phyloP scores from a whole-genome alignment of 2,888 invertebrate species.

The Pelosia muscerda region DNA sequence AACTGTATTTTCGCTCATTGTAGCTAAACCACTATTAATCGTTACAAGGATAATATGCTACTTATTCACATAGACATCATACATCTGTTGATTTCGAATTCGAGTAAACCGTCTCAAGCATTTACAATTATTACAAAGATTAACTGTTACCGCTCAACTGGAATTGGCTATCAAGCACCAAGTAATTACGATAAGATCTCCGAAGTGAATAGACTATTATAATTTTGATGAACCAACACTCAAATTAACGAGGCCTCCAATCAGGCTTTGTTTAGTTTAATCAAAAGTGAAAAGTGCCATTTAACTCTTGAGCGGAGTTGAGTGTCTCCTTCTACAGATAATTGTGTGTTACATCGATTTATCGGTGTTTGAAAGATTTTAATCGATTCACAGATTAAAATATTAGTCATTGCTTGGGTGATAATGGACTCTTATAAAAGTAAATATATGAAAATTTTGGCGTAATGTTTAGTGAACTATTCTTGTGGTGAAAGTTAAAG shows the following conservation, averaged over 20 bases:
- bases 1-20: neutral
- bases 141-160: conserved; percentile 34
- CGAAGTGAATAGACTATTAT: conserved; percentile 59
- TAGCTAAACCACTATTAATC: neutral
- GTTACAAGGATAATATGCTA: neutral
- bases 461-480: neutral
- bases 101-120: conserved; percentile 24
- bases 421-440: neutral
- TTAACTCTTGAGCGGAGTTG: conserved; percentile 63
- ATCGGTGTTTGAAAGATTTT: conserved; percentile 12
- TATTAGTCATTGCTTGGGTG: neutral
- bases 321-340: conserved; percentile 9
- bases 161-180: conserved; percentile 43
- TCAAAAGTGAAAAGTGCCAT: conserved; percentile 73
- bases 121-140: conserved; percentile 46
- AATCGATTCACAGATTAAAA: neutral
- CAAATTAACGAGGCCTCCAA: conserved; percentile 68
- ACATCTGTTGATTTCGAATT: conserved; percentile 21
- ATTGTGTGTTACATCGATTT: conserved; percentile 18
- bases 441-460: neutral
- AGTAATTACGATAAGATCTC: conserved; percentile 50
- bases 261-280: conserved; percentile 71
- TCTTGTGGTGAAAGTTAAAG: no score
- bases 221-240: conserved; percentile 69
- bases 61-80: conserved; percentile 9